Conservation (phyloP, 2,888 invertebrate species). For the Altica lythri region DNA sequence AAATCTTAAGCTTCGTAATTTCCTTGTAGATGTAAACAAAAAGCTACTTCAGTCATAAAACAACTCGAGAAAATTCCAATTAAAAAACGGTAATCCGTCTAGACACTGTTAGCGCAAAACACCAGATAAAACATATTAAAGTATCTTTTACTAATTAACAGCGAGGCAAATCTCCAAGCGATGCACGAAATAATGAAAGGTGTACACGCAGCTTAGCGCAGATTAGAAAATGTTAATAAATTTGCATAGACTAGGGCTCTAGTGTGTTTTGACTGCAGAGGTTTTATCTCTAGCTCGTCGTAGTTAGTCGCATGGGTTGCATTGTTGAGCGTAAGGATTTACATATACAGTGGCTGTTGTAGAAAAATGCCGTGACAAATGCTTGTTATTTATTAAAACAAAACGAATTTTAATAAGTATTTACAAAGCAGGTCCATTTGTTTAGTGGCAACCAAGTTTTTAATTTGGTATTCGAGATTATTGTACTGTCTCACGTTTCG, state of each 20-base stretch:
- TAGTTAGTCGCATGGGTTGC: slow-evolving; percentile 21
- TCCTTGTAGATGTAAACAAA: background rate
- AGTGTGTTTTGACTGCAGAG: slow-evolving; percentile 28
- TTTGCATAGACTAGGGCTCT: slow-evolving; percentile 38
- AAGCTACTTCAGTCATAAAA: background rate
- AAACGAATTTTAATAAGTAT: background rate
- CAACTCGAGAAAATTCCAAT: slow-evolving; percentile 1
- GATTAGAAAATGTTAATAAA: slow-evolving; percentile 37
- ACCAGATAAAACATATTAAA: slow-evolving; percentile 19
- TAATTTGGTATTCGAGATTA: too few species aligned
- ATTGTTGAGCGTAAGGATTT: slow-evolving; percentile 28
- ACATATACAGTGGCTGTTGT: slow-evolving; percentile 27
- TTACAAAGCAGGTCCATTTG: too few species aligned
- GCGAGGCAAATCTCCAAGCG: slow-evolving; percentile 13
- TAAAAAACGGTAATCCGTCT: slow-evolving; percentile 17
- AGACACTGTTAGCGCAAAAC: slow-evolving; percentile 17
- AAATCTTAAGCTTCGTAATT: too few species aligned
- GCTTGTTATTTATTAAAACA: slow-evolving; percentile 20
- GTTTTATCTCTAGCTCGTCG: slow-evolving; percentile 30
- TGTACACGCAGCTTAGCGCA: slow-evolving; percentile 33
- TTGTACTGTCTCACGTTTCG: too few species aligned
- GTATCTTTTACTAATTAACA: slow-evolving; percentile 22
- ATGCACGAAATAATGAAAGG: slow-evolving; percentile 23
- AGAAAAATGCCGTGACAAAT: slow-evolving; percentile 23
- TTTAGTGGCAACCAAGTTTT: too few species aligned